Conservation (phyloP, 2,797 vertebrate species). For the Spinus pinus region DNA sequence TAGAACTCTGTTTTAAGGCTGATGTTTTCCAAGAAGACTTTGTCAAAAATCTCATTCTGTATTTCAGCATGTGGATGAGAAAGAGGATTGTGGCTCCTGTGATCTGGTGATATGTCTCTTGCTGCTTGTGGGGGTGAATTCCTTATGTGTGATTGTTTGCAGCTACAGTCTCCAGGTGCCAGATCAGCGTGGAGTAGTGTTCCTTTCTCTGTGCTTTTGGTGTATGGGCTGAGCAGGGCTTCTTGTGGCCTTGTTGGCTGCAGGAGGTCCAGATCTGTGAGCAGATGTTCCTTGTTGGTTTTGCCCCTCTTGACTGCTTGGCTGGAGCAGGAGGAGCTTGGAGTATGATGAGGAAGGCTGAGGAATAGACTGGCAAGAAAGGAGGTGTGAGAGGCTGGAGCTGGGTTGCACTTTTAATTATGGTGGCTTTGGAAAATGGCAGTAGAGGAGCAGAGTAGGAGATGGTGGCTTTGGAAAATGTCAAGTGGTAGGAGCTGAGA, state of each 20-base stretch:
- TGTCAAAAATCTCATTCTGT: not conserved
- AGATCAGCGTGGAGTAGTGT: accelerated
- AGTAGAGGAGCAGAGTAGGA: not conserved
- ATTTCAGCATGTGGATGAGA: not conserved
- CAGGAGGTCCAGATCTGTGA: not conserved
- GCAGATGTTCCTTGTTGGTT: not conserved
- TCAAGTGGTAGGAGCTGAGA: not conserved
- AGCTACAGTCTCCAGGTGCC: not conserved
- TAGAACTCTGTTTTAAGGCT: not conserved
- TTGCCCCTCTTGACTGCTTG: not conserved
- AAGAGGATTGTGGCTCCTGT: not conserved
- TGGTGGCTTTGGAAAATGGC: not conserved
- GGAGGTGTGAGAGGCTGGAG: not conserved
- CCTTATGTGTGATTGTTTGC: not conserved
- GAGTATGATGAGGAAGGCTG: not conserved
- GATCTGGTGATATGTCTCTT: not conserved
- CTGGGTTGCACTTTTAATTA: not conserved
- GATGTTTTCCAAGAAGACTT: not conserved
- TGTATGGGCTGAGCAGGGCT: accelerated
- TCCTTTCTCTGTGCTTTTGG: not conserved
- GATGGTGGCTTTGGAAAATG: not conserved
- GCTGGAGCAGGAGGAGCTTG: not conserved
- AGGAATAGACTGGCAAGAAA: accelerated
- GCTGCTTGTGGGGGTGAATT: not conserved
- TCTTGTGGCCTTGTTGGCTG: not conserved